Percentiles rank a stretch among this genome's conserved stretches.
These are phyloP conservation scores for Lampris incognitus DNA, from an alignment of 2,113 vertebrate genomes.

Conservation along the genomic window DNA sequence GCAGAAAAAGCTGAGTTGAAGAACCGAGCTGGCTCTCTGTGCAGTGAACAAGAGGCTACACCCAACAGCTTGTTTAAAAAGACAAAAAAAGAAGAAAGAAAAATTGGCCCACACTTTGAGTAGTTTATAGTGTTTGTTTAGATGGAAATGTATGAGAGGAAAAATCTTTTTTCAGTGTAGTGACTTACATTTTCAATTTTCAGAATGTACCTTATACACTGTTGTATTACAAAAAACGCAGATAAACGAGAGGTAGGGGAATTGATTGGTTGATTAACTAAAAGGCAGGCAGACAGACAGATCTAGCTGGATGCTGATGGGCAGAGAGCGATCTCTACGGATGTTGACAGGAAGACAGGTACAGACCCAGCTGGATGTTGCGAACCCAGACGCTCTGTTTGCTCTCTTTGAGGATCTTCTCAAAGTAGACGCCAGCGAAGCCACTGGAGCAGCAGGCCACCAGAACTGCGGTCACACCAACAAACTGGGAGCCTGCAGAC, in stretches of 20 bases:
- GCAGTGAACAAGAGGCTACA: slow-evolving; percentile 9
- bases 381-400: slow-evolving; percentile 98
- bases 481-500: slow-evolving; percentile 89
- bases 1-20: slow-evolving; percentile 50
- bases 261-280: too few relatives aligned
- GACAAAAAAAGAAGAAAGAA: neutral
- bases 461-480: slow-evolving; percentile 92
- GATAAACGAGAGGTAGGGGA: too few relatives aligned
- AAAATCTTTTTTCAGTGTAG: neutral
- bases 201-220: too few relatives aligned
- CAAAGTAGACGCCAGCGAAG: slow-evolving; percentile 98
- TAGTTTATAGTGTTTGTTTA: too few relatives aligned
- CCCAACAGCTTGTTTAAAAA: slow-evolving; percentile 9
- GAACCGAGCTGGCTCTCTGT: slow-evolving; percentile 45
- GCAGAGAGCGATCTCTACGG: too few relatives aligned
- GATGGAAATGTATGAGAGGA: neutral
- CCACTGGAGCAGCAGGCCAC: slow-evolving; percentile 97
- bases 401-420: slow-evolving; percentile 98
- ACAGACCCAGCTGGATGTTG: slow-evolving; percentile 96
- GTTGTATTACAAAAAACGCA: too few relatives aligned
- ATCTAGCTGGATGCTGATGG: neutral
- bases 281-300: neutral
- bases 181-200: neutral
- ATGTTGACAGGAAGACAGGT: neutral
- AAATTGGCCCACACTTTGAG: too few relatives aligned